These are phyloP conservation scores for Enteromius paludinosus DNA, from an alignment of 2,797 vertebrate species.

Conservation along the genomic window DNA sequence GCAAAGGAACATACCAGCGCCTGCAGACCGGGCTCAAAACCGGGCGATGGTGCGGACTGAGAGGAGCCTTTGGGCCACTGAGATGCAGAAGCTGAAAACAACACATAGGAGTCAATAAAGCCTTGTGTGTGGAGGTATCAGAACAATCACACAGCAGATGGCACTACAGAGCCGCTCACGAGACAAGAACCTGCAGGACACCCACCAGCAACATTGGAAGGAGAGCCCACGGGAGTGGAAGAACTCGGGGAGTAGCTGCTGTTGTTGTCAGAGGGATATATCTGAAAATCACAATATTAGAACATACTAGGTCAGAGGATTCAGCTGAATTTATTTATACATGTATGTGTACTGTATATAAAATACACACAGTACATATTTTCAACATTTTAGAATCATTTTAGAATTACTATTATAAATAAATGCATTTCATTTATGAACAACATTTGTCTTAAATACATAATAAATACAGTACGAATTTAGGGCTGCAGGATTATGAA, in stretches of 20 bases:
- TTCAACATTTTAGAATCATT: no score
- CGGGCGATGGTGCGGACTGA: conserved; percentile 90
- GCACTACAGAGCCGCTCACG: conserved; percentile 25
- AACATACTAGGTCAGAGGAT: neutral
- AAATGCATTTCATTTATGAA: no score
- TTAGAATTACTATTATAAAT: no score
- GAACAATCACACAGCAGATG: conserved; percentile 47
- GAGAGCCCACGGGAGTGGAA: conserved; percentile 92
- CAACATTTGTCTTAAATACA: no score
- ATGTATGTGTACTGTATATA: no score
- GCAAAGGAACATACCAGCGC: conserved; percentile 80
- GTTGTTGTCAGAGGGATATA: conserved; percentile 94
- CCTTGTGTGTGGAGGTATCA: neutral
- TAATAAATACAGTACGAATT: no score
- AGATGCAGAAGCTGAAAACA: conserved; percentile 80
- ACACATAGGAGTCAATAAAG: conserved; percentile 22
- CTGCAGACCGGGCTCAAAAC: conserved; percentile 89
- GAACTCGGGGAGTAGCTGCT: conserved; percentile 92
- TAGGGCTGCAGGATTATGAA: no score
- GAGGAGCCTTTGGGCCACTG: conserved; percentile 91
- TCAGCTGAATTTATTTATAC: neutral
- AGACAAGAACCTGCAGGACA: neutral
- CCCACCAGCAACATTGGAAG: conserved; percentile 92
- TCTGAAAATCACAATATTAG: conserved; percentile 75
- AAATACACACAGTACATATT: no score